Evolutionary conservation across 2,113 vertebrate species (phyloP).

Genomic region (Peucedramus taeniatus): DNA sequence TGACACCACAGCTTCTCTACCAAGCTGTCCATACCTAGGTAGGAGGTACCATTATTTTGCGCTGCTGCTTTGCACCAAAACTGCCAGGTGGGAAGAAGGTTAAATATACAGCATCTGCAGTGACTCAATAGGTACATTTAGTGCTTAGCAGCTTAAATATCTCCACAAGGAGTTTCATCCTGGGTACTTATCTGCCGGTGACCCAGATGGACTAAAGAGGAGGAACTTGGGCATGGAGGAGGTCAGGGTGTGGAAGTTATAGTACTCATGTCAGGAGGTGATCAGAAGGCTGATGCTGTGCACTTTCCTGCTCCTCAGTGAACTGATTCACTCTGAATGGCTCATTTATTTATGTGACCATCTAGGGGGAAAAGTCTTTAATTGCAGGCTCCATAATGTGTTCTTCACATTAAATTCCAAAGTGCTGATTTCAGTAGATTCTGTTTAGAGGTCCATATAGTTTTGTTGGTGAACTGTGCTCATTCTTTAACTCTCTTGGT

Average conservation of each 20-base stretch:
- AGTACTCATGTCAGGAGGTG: neutral
- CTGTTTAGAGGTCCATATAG: constrained; percentile 62
- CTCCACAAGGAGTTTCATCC: constrained; percentile 28
- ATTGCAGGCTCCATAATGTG: constrained; percentile 63
- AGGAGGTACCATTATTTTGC: neutral
- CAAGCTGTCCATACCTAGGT: neutral
- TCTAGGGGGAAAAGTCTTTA: constrained; percentile 65
- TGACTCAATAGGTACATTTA: neutral
- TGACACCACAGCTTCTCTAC: neutral
- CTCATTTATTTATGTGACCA: constrained; percentile 69
- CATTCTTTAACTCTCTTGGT: neutral
- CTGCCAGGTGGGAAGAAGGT: neutral
- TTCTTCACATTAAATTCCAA: constrained; percentile 64
- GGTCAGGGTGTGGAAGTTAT: neutral
- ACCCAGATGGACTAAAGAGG: constrained; percentile 23
- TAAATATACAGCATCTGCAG: neutral
- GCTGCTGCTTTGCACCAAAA: neutral
- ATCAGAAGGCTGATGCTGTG: constrained; percentile 37
- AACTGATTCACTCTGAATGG: constrained; percentile 62
- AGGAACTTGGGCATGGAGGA: constrained; percentile 1
- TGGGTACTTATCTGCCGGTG: neutral
- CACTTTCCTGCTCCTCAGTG: constrained; percentile 50
- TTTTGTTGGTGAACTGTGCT: constrained; percentile 23
- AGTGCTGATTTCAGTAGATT: constrained; percentile 66
- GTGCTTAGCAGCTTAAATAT: neutral